These are phyloP conservation scores for Orchestia grillus DNA, from an alignment of 1,140 invertebrate species.

Conservation along the genomic window DNA sequence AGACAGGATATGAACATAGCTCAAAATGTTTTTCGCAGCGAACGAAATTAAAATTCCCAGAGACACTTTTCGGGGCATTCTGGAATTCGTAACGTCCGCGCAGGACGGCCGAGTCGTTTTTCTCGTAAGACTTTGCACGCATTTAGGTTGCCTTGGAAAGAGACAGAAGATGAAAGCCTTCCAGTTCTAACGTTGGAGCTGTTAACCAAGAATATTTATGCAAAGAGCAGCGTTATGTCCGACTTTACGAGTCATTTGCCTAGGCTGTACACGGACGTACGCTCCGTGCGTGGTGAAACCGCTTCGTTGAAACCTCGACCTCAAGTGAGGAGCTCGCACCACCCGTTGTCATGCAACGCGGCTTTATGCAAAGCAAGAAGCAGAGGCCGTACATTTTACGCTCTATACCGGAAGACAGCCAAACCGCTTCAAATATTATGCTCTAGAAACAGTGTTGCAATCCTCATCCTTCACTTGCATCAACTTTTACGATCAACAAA, in stretches of 20 bases:
- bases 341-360: not conserved
- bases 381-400: not conserved
- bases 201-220: conserved; percentile 37
- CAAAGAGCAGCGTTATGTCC: conserved; percentile 22
- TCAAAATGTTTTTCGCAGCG: not conserved
- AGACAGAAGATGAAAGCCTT: conserved; percentile 7
- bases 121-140: not conserved
- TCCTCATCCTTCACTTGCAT: not conserved
- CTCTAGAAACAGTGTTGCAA: not conserved
- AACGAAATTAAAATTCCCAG: not conserved
- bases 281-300: not conserved
- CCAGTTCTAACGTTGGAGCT: not conserved
- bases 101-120: not conserved
- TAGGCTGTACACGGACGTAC: not conserved
- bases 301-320: not conserved
- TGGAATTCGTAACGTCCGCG: not conserved
- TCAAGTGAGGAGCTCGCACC: not conserved
- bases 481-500: not conserved
- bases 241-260: not conserved
- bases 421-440: not conserved
- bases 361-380: not conserved
- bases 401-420: not conserved
- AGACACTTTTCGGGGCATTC: not conserved
- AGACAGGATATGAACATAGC: not conserved
- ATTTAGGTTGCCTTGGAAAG: not conserved